These are phyloP conservation scores for Scyliorhinus canicula DNA, from an alignment of 2,797 vertebrate genomes.

Conservation along the genomic window DNA sequence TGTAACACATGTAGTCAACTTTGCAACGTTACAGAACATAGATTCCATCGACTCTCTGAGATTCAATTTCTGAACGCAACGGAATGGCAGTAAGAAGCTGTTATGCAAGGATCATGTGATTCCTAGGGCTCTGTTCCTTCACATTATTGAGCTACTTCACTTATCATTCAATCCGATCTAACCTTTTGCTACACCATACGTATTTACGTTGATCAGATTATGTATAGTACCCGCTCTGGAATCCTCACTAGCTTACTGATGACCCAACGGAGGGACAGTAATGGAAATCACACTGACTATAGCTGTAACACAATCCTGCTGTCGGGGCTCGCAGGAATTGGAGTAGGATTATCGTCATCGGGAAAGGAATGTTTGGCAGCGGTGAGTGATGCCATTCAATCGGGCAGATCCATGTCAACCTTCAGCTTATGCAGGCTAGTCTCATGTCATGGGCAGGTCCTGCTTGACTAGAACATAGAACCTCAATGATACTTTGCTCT, in stretches of 20 bases:
- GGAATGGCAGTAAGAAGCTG: not conserved
- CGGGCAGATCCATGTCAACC: not conserved
- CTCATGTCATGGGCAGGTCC: not conserved
- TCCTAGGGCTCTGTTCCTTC: not conserved
- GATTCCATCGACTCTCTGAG: not conserved
- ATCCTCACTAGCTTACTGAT: not conserved
- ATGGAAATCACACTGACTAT: slow-evolving; percentile 1
- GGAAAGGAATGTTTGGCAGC: not conserved
- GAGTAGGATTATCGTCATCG: not conserved
- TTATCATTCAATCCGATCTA: not conserved
- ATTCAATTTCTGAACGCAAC: not conserved
- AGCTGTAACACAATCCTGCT: not conserved
- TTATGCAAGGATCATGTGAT: not conserved
- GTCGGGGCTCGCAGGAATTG: not conserved
- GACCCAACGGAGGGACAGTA: not conserved
- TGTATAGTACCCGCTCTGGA: not conserved
- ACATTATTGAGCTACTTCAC: not conserved
- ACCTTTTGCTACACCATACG: not conserved
- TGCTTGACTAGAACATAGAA: not conserved
- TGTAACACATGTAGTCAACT: not conserved
- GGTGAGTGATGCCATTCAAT: not conserved
- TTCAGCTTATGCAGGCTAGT: not conserved
- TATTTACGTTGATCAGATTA: not conserved
- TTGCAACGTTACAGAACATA: not conserved
- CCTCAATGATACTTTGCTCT: not conserved